phyloP scores from a whole-genome alignment of 2,888 invertebrate genomes.

The Ochlodes sylvanus region DNA sequence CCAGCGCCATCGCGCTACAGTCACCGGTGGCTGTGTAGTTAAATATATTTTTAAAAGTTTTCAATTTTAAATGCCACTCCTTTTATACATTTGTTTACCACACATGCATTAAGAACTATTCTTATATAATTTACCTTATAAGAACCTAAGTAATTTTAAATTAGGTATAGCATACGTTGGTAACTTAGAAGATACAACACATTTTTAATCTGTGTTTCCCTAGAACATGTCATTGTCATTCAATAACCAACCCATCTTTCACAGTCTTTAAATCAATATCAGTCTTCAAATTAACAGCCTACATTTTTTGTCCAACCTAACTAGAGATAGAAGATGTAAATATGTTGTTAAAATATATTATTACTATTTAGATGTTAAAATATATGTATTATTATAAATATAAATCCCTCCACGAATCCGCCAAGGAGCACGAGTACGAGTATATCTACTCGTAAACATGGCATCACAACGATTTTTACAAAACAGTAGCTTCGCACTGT shows the following conservation, averaged over 20 bases:
- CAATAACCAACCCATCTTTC: slow-evolving; percentile 2
- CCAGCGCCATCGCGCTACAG: too few relatives aligned
- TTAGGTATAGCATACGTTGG: slow-evolving; percentile 8
- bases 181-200: slow-evolving; percentile 1
- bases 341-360: slow-evolving; percentile 1
- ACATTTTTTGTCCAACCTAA: slow-evolving; percentile 1
- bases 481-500: not conserved
- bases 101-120: not conserved
- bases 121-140: slow-evolving; percentile 3
- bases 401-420: too few relatives aligned
- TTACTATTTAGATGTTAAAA: not conserved
- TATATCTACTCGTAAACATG: not conserved
- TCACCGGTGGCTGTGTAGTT: too few relatives aligned
- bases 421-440: too few relatives aligned
- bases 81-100: not conserved
- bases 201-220: not conserved
- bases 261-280: slow-evolving; percentile 24
- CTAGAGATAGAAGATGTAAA: not conserved
- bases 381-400: too few relatives aligned
- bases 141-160: slow-evolving; percentile 12
- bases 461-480: not conserved
- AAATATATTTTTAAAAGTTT: not conserved
- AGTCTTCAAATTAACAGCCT: slow-evolving; percentile 18
- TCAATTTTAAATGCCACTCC: not conserved
- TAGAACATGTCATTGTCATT: slow-evolving; percentile 13